Evolutionary conservation across 1,140 invertebrate species (phyloP).

Genomic region (Sitobion miscanthi): DNA sequence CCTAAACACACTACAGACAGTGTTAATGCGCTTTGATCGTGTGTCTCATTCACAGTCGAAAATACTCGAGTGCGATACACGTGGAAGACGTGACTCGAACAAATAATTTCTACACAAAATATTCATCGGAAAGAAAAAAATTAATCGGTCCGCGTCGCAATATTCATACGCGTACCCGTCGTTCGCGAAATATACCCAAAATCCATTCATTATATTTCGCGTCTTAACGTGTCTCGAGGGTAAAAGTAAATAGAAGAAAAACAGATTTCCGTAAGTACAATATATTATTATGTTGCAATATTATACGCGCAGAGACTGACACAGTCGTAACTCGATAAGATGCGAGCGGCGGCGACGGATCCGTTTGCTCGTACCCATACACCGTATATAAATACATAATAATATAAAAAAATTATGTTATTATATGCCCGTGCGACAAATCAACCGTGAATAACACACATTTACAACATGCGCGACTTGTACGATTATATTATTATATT

Average conservation of each 20-base stretch:
- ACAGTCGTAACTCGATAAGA: neutral
- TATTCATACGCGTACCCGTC: neutral
- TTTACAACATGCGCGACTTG: neutral
- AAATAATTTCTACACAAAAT: no score
- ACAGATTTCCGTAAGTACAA: neutral
- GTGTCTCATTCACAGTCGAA: neutral
- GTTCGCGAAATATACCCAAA: no score
- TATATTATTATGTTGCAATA: neutral
- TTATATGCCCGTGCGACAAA: constrained; percentile 19
- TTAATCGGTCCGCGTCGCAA: neutral
- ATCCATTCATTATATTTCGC: no score
- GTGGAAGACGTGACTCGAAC: neutral
- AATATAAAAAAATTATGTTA: neutral
- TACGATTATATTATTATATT: neutral
- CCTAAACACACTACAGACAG: neutral
- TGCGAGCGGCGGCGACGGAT: neutral
- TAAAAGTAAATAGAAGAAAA: neutral
- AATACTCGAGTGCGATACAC: no score
- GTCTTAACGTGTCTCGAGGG: neutral
- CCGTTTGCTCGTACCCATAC: neutral
- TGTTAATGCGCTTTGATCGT: neutral
- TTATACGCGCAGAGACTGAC: neutral
- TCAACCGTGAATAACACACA: constrained; percentile 38
- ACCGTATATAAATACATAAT: neutral
- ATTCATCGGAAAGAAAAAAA: no score